A percentile compares a stretch with the other conserved stretches of the same genome.
These are phyloP conservation scores for Malurus elegans DNA, from an alignment of 2,113 vertebrate species.

Conservation along the genomic window DNA sequence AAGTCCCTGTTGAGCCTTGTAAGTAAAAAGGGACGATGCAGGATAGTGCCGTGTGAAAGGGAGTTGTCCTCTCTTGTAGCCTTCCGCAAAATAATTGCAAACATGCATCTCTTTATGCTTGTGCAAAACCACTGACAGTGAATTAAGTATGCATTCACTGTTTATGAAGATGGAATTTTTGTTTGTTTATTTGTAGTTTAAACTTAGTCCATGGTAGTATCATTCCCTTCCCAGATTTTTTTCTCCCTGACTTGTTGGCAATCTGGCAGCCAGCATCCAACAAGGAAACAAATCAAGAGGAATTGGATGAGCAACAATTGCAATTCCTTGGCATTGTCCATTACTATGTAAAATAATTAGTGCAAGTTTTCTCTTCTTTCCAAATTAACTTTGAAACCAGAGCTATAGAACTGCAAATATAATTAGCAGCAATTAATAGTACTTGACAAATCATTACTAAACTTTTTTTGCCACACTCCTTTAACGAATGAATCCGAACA, in stretches of 20 bases:
- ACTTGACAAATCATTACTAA: conserved; percentile 61
- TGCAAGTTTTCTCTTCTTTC: conserved; percentile 21
- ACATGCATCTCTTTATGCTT: neutral
- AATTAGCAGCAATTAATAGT: conserved; percentile 54
- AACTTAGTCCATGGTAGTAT: neutral
- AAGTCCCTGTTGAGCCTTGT: neutral
- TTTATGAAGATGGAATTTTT: neutral
- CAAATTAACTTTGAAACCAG: conserved; percentile 62
- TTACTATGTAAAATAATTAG: conserved; percentile 51
- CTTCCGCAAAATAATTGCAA: neutral
- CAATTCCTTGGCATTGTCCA: conserved; percentile 47
- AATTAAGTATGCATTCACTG: neutral
- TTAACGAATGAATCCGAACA: neutral
- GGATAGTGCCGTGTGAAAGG: neutral
- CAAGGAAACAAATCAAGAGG: conserved; percentile 46
- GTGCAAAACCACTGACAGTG: neutral
- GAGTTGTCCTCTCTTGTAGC: neutral
- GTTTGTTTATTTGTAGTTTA: conserved; percentile 18
- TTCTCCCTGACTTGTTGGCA: conserved; percentile 40
- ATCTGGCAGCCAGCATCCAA: conserved; percentile 15
- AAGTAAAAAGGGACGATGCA: neutral
- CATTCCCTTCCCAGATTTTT: neutral
- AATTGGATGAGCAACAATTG: conserved; percentile 22
- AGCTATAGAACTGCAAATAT: conserved; percentile 40
- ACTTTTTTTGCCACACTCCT: conserved; percentile 48